Conservation (phyloP, 1,140 invertebrate species). For the roundworm (Caenorhabditis elegans) region WBcel235 BX284605.5:18800501-18801000, state of each 20-base stretch:
- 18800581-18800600: neutral
- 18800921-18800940: too few species aligned
- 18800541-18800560: constrained; percentile 21
- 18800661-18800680: neutral
- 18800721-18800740: neutral
- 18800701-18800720: neutral
- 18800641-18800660: too few species aligned
- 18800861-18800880: too few species aligned
- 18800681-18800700: neutral
- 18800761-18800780: neutral
- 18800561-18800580: neutral
- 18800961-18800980: too few species aligned
- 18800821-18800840: too few species aligned
- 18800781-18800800: too few species aligned
- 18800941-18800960: too few species aligned
- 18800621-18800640: neutral
- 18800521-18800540: neutral
- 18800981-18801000: too few species aligned
- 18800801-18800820: too few species aligned
- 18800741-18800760: neutral
- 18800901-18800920: too few species aligned
- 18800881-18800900: too few species aligned
- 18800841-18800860: too few species aligned
- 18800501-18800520: constrained; percentile 11
- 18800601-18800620: neutral